These are phyloP conservation scores for Glyphotaelius pellucidus DNA, from an alignment of 2,888 invertebrate species.

Conservation along the genomic window DNA sequence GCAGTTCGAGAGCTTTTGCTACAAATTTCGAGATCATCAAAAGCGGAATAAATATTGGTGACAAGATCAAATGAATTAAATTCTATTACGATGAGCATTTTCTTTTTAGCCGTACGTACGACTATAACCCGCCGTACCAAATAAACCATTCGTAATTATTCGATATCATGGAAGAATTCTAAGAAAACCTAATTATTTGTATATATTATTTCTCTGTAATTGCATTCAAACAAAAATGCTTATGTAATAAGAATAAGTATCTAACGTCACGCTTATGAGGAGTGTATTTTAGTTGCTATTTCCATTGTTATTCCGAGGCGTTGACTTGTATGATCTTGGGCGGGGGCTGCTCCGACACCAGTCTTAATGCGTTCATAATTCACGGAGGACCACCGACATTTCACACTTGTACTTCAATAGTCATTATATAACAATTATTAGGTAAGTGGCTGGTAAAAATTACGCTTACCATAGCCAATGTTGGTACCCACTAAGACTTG, in stretches of 20 bases:
- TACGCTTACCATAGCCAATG: not conserved
- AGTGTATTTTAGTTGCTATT: conserved; percentile 6
- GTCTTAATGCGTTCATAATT: not conserved
- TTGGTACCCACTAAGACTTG: not conserved
- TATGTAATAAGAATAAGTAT: not conserved
- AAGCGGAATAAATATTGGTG: not conserved
- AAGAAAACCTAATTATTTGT: not conserved
- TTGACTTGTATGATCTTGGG: conserved; percentile 3
- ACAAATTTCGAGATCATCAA: not conserved
- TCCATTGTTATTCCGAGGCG: conserved; percentile 21
- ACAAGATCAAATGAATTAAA: not conserved
- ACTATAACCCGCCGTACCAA: not conserved
- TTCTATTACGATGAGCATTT: not conserved
- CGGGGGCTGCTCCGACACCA: not conserved
- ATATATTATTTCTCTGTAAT: not conserved
- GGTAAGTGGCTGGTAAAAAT: not conserved
- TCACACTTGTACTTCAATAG: not conserved
- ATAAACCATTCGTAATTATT: no score
- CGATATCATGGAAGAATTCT: not conserved
- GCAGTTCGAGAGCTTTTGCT: not conserved
- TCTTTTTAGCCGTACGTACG: no score
- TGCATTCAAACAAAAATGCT: not conserved
- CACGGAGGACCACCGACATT: not conserved
- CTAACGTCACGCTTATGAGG: not conserved
- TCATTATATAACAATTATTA: not conserved